Evolutionary conservation across 1,140 invertebrate genomes (phyloP).

Genomic region (Halesus radiatus): DNA sequence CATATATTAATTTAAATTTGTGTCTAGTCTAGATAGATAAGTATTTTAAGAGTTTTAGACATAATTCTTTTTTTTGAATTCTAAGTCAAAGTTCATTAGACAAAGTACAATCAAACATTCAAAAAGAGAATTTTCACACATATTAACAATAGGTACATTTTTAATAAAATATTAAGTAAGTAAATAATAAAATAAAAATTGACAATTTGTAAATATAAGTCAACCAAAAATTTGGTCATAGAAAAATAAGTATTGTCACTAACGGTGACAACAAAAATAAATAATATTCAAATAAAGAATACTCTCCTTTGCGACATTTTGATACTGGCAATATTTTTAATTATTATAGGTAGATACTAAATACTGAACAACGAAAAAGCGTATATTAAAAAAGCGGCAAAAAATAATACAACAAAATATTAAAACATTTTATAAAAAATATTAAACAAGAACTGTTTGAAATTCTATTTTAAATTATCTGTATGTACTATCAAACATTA

Average conservation of each 20-base stretch:
- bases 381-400: too few species aligned
- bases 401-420: slow-evolving; percentile 1
- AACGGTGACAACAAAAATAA: too few species aligned
- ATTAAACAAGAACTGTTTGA: neutral
- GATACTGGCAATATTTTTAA: slow-evolving; percentile 11
- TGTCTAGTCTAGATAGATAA: too few species aligned
- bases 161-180: neutral
- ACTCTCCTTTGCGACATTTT: neutral
- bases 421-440: neutral
- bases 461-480: too few species aligned
- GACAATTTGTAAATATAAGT: too few species aligned
- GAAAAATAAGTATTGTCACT: neutral
- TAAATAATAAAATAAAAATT: neutral
- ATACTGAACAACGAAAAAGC: too few species aligned
- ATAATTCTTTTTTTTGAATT: too few species aligned
- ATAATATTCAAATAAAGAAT: neutral
- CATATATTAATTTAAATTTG: too few species aligned
- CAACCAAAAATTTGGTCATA: neutral
- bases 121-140: neutral
- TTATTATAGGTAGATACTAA: neutral
- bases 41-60: too few species aligned
- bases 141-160: neutral
- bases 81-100: neutral
- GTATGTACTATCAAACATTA: too few species aligned
- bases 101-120: neutral